Evolutionary conservation across 2,797 vertebrate species (phyloP).

Genomic region (Rhabdophis nuchalis): DNA sequence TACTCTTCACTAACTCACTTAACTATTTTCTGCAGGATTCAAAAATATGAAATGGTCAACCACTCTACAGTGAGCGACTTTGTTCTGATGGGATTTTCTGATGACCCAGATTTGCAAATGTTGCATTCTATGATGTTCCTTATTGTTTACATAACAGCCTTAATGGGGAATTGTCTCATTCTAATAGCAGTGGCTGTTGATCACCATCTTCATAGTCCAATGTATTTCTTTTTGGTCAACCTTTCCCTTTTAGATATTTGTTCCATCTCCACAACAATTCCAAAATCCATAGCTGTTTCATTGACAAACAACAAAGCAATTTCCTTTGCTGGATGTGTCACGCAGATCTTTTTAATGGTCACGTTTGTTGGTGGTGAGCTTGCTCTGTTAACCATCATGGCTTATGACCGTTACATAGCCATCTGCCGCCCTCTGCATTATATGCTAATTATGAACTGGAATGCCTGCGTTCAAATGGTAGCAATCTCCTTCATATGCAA

Average conservation of each 20-base stretch:
- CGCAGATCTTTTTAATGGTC: neutral
- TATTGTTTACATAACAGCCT: neutral
- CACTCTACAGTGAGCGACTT: neutral
- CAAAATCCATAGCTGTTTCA: neutral
- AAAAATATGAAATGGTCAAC: neutral
- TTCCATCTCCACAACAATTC: neutral
- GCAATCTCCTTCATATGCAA: conserved; percentile 33
- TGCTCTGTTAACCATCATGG: conserved; percentile 33
- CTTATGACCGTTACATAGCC: conserved; percentile 18
- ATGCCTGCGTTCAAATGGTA: neutral
- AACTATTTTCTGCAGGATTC: neutral
- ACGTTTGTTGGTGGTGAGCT: neutral
- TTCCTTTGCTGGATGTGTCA: neutral
- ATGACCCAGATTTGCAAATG: neutral
- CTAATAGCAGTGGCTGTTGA: neutral
- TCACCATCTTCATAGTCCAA: neutral
- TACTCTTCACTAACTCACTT: neutral
- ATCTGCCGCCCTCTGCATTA: neutral
- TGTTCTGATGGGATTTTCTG: neutral
- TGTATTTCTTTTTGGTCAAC: conserved; percentile 1
- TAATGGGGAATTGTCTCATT: neutral
- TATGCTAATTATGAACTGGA: neutral
- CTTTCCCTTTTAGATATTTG: neutral
- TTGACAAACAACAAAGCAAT: neutral
- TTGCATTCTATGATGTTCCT: neutral